A percentile compares a stretch with the other conserved stretches of the same genome.
Evolutionary conservation across 2,797 vertebrate genomes (phyloP).

Genomic region (Gymnothorax javanicus): DNA sequence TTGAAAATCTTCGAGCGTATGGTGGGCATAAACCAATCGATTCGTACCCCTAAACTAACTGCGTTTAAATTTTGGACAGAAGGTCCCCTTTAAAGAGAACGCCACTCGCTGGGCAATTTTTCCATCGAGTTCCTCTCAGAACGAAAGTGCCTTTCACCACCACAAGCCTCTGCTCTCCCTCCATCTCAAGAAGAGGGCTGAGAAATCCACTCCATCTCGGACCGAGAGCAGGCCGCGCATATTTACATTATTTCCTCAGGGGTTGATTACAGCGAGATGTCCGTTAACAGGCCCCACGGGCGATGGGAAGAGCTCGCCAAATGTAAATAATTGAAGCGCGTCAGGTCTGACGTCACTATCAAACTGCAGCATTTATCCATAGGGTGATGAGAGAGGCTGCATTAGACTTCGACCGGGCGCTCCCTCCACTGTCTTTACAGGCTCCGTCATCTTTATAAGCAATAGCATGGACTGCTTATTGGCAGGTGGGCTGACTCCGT

Average conservation of each 20-base stretch:
- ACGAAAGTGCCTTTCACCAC: not conserved
- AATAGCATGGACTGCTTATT: not conserved
- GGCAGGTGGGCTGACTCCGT: not conserved
- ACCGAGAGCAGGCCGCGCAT: conserved; percentile 50
- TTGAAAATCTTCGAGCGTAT: not conserved
- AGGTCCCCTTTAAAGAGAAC: not conserved
- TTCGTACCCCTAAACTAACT: not conserved
- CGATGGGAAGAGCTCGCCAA: conserved; percentile 74
- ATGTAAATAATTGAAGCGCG: conserved; percentile 80
- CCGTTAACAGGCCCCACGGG: conserved; percentile 76
- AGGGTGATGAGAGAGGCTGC: conserved; percentile 58
- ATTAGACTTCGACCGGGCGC: conserved; percentile 59
- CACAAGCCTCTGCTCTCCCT: not conserved
- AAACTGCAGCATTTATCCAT: conserved; percentile 57
- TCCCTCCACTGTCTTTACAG: not conserved
- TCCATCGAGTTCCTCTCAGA: not conserved
- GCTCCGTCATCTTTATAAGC: not conserved
- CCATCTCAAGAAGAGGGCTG: not conserved
- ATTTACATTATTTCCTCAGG: conserved; percentile 70
- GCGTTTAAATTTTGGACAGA: not conserved
- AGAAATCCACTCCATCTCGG: not conserved
- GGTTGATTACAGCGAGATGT: conserved; percentile 71
- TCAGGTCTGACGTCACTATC: conserved; percentile 73
- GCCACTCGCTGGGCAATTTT: not conserved
- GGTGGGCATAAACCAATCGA: no score